Evolutionary conservation across 2,888 invertebrate species (phyloP).

Genomic region (Orchesellides sinensis): DNA sequence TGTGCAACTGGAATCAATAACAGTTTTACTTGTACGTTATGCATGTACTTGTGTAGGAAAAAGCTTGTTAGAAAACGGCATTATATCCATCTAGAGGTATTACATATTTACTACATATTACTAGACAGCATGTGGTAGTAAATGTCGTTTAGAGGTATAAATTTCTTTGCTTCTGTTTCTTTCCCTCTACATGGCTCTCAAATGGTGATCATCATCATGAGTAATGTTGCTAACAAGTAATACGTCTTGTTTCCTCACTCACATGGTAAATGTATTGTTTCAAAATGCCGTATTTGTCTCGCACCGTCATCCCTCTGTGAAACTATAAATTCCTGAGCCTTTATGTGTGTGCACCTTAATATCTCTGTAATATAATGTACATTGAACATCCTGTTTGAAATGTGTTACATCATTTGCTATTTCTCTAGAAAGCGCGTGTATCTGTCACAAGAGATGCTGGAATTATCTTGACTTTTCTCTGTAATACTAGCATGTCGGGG

Average conservation of each 20-base stretch:
- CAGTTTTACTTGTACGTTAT: neutral
- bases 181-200: neutral
- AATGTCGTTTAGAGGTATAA: slow-evolving; percentile 53
- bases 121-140: slow-evolving; percentile 49
- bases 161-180: slow-evolving; percentile 26
- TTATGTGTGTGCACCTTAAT: too few relatives aligned
- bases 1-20: slow-evolving; percentile 51
- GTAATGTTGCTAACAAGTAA: slow-evolving; percentile 42
- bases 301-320: neutral
- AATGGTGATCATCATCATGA: slow-evolving; percentile 38
- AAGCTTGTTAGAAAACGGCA: slow-evolving; percentile 18
- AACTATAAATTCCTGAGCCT: slow-evolving; percentile 3
- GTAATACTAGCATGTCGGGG: neutral
- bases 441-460: slow-evolving; percentile 8
- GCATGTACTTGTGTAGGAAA: slow-evolving; percentile 16
- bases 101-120: too few relatives aligned
- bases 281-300: slow-evolving; percentile 25
- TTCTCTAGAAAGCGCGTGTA: neutral
- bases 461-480: too few relatives aligned
- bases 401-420: slow-evolving; percentile 9
- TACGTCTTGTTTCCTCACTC: slow-evolving; percentile 19
- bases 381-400: neutral
- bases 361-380: too few relatives aligned
- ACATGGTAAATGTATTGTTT: slow-evolving; percentile 16
- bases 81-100: slow-evolving; percentile 55